Percentiles rank a stretch among this genome's conserved stretches.
phyloP scores from a whole-genome alignment of 30 jellyfish, hydroid and myxozoan genomes.

The Chironex yamaguchii region DNA sequence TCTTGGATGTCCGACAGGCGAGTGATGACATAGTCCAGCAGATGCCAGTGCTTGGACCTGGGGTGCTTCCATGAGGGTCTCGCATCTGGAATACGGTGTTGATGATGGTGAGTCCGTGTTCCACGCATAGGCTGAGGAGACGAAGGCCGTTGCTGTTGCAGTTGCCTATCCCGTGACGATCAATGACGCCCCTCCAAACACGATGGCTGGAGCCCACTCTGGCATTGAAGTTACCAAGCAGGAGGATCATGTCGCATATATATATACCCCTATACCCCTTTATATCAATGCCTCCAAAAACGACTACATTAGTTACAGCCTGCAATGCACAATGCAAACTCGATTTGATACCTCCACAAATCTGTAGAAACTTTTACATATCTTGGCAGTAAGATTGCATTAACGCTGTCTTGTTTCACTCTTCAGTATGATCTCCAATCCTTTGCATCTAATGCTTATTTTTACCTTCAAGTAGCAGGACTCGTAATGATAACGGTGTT shows the following conservation, averaged over 20 bases:
- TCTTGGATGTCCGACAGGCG: background rate
- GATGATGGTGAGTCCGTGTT: constrained; percentile 1
- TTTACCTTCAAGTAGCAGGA: too few species aligned
- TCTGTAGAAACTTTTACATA: too few species aligned
- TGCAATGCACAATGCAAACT: too few species aligned
- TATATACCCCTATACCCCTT: too few species aligned
- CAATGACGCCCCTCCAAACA: constrained; percentile 9
- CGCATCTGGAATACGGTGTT: constrained; percentile 1
- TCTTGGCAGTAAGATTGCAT: too few species aligned
- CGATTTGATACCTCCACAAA: too few species aligned
- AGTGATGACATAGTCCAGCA: constrained; percentile 5
- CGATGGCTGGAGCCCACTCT: constrained; percentile 1
- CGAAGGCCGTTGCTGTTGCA: constrained; percentile 9
- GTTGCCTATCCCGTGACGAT: constrained; percentile 1
- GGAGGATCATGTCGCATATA: background rate
- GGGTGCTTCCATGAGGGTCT: constrained; percentile 19
- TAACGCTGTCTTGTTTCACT: too few species aligned
- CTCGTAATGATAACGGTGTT: too few species aligned
- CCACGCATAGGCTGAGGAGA: background rate
- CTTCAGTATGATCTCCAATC: too few species aligned
- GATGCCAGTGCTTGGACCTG: constrained; percentile 30
- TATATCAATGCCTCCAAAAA: too few species aligned
- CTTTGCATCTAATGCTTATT: too few species aligned
- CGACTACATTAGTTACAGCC: too few species aligned
- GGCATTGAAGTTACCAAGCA: constrained; percentile 22